A percentile compares a stretch with the other conserved stretches of the same genome.
phyloP scores from a whole-genome alignment of 1,140 invertebrate genomes.

The Trissolcus basalis region DNA sequence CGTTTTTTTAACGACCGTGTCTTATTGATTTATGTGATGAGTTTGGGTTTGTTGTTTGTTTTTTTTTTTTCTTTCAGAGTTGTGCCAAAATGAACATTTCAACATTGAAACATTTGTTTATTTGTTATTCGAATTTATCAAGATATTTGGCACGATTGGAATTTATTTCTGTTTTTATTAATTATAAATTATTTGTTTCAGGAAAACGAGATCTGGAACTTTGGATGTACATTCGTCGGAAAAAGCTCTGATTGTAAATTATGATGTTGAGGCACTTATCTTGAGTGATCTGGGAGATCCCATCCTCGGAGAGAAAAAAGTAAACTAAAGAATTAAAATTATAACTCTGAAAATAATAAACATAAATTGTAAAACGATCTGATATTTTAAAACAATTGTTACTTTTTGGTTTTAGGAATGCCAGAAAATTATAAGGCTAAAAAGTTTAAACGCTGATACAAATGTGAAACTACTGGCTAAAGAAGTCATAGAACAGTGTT shows the following conservation, averaged over 20 bases:
- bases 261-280: conserved; percentile 91
- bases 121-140: no score
- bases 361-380: no score
- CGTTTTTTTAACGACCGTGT: conserved; percentile 70
- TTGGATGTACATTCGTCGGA: conserved; percentile 94
- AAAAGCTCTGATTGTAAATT: conserved; percentile 92
- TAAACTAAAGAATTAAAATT: conserved; percentile 64
- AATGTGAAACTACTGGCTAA: conserved; percentile 87
- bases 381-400: no score
- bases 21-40: not conserved
- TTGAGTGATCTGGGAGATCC: conserved; percentile 89
- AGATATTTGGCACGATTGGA: conserved; percentile 1
- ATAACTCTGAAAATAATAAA: no score
- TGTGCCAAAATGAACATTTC: no score
- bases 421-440: conserved; percentile 90
- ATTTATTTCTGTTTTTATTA: not conserved
- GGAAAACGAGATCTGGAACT: conserved; percentile 87
- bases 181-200: no score
- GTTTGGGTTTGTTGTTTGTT: conserved; percentile 5
- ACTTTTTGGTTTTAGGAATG: conserved; percentile 78
- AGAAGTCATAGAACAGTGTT: conserved; percentile 92
- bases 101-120: no score
- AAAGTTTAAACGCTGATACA: conserved; percentile 87
- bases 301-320: conserved; percentile 90
- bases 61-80: not conserved